Percentiles rank a stretch among this genome's conserved stretches.
Evolutionary conservation across 2,113 vertebrate genomes (phyloP).

Genomic region (Ctenodactylus gundi): DNA sequence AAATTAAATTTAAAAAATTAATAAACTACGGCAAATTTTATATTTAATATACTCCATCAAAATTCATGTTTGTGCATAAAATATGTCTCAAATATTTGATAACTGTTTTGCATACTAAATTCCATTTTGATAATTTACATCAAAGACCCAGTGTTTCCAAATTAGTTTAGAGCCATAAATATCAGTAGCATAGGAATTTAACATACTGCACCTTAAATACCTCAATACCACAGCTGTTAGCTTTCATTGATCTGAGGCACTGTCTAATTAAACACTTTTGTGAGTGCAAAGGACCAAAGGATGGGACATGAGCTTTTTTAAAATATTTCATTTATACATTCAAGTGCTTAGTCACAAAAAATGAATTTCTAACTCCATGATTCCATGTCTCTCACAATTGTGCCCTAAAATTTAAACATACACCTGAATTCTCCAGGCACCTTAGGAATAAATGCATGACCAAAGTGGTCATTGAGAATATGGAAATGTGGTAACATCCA

Average conservation of each 20-base stretch:
- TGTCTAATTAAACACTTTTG: conserved; percentile 30
- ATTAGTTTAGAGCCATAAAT: conserved; percentile 40
- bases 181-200: neutral
- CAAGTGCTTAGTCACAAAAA: neutral
- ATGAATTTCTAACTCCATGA: neutral
- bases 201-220: neutral
- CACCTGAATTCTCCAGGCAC: neutral
- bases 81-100: neutral
- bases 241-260: neutral
- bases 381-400: neutral
- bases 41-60: neutral
- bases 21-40: neutral
- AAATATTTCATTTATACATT: neutral
- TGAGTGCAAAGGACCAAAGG: neutral
- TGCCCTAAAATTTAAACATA: neutral
- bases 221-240: neutral
- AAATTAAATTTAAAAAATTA: too few species aligned
- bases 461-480: neutral
- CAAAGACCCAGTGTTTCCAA: neutral
- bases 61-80: neutral
- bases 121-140: neutral
- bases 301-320: neutral
- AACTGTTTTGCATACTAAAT: neutral
- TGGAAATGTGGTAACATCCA: neutral
- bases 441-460: neutral